A percentile compares a stretch with the other conserved stretches of the same genome.
phyloP scores from a whole-genome alignment of 1,140 invertebrate species.

The Galleria mellonella region DNA sequence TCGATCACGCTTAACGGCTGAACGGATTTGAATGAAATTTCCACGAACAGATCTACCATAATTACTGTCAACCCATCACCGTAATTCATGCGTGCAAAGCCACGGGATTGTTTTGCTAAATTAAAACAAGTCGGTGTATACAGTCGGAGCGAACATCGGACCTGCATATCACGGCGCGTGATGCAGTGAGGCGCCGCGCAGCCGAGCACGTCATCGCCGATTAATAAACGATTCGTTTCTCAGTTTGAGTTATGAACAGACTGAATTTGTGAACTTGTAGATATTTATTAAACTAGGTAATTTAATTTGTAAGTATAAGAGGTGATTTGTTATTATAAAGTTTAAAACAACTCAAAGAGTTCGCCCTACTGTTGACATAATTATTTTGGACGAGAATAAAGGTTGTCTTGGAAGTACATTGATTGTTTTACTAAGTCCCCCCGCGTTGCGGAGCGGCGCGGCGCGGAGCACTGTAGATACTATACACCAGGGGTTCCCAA shows the following conservation, averaged over 20 bases:
- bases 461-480: too few relatives aligned
- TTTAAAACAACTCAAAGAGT: constrained; percentile 68
- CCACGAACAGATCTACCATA: too few relatives aligned
- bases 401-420: constrained; percentile 60
- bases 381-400: constrained; percentile 71
- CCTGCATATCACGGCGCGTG: neutral
- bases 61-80: too few relatives aligned
- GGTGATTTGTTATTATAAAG: constrained; percentile 63
- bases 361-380: constrained; percentile 67
- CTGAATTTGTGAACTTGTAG: constrained; percentile 22
- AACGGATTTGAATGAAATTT: too few relatives aligned
- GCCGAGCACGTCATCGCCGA: neutral
- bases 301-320: constrained; percentile 46
- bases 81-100: too few relatives aligned
- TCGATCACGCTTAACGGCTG: too few relatives aligned
- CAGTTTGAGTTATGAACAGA: constrained; percentile 16
- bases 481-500: too few relatives aligned
- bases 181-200: neutral
- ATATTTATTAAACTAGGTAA: constrained; percentile 27
- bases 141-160: too few relatives aligned
- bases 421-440: too few relatives aligned
- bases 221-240: neutral
- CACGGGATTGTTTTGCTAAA: too few relatives aligned
- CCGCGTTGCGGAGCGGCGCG: too few relatives aligned
- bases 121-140: too few relatives aligned